These are phyloP conservation scores for Penaeus chinensis DNA, from an alignment of 1,140 invertebrate species.

Conservation along the genomic window DNA sequence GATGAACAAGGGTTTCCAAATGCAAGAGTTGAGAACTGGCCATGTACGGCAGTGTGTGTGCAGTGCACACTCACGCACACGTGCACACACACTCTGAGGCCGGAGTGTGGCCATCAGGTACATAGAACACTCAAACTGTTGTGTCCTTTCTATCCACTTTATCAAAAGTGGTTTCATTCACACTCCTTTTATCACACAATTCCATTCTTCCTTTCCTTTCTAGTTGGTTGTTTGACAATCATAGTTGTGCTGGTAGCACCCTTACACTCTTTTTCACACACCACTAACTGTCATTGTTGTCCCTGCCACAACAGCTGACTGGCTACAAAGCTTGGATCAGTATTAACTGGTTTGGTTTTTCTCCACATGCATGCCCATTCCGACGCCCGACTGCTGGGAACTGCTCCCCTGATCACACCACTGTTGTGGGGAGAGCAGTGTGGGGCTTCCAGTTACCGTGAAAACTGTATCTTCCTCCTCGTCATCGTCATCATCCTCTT, in stretches of 20 bases:
- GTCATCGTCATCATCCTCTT: conserved; percentile 54
- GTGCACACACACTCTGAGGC: conserved; percentile 60
- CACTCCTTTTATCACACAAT: conserved; percentile 58
- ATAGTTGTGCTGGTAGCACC: conserved; percentile 54
- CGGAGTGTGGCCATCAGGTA: conserved; percentile 60
- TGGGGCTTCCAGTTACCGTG: conserved; percentile 53
- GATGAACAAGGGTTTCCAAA: conserved; percentile 62
- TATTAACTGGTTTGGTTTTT: conserved; percentile 43
- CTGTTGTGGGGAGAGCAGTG: conserved; percentile 53
- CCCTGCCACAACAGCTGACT: conserved; percentile 57
- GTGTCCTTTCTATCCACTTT: conserved; percentile 56
- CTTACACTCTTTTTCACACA: conserved; percentile 48
- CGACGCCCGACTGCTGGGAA: conserved; percentile 51
- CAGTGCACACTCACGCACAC: conserved; percentile 53
- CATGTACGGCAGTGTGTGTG: conserved; percentile 61
- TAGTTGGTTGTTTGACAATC: conserved; percentile 52
- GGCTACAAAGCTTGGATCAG: conserved; percentile 50
- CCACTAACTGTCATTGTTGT: conserved; percentile 44
- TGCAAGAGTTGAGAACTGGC: conserved; percentile 62
- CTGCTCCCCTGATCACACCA: conserved; percentile 47
- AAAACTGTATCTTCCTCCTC: conserved; percentile 55
- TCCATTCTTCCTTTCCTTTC: conserved; percentile 48
- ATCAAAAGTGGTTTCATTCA: conserved; percentile 53
- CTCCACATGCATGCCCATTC: conserved; percentile 59
- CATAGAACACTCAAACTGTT: conserved; percentile 61